Evolutionary conservation across 37 sponge, comb jelly and placozoan species (phyloP), one percentile per base, ranked within the genome.

Genomic region (Geodia barretti): DNA sequence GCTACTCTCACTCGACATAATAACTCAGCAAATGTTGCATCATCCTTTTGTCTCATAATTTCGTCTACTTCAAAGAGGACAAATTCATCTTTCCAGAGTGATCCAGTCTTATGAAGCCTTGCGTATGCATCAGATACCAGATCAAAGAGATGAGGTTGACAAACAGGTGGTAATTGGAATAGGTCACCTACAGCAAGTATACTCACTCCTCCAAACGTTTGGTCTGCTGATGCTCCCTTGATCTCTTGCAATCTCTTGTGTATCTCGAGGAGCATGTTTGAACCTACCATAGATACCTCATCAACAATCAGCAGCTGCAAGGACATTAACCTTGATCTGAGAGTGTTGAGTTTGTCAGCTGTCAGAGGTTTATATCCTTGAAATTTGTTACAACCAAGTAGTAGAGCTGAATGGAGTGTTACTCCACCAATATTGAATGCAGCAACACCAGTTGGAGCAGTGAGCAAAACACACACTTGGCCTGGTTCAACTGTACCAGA

Each of bases 251-350:
- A 62, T n/a, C 81, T 29, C n/a, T 65, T 87, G 60, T 87, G 75
- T 32, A 80, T 80, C 34, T 75, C 60, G 14, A 80, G 60, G n/a
- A 79, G 47, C 81, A 80, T 87, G 19, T 78, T 79, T 25, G 43
- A 5, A 7, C 87, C 81, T 43, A 87, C 87, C 87, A 87, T 86
- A 43, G 58, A 41, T 9, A 86, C 43, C 47, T 86, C 86, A 86
- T 86, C 86, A 70, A 86, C 71, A 29, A 87, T 74, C 7, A 87
- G 5, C 39, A 87, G 63, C 23, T 2, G 33, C 61, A 87, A 39
- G 20, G 74, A 1, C 2, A 60, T 4, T 1, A 87, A 81, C 19
- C 60, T 69, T 3, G 66, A 4, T 72, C 87, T 20, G 1, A 86
- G 34, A 34, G 74, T 36, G 60, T 77, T 77, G 11, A 63, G 23